Evolutionary conservation across 2,888 invertebrate genomes (phyloP).

Genomic region (Phanerotoma sp.): DNA sequence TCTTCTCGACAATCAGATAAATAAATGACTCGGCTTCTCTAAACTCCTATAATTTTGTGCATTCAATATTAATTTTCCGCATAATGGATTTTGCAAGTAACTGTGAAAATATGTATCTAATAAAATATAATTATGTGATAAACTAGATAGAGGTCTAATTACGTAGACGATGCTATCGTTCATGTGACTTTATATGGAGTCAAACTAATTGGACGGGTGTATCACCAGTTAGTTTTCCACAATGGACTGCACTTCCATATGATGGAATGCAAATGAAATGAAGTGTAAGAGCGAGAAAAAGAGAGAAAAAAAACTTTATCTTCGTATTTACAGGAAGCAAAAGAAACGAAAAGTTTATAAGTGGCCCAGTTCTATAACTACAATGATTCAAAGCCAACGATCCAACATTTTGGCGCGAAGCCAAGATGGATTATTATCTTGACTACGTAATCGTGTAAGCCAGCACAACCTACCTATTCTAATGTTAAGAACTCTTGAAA

Average conservation of each 20-base stretch:
- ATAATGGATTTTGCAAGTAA: not conserved
- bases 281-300: not conserved
- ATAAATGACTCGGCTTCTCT: not conserved
- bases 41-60: not conserved
- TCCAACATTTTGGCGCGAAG: slow-evolving; percentile 43
- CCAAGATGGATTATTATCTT: slow-evolving; percentile 36
- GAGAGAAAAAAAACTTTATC: not conserved
- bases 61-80: not conserved
- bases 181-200: slow-evolving; percentile 39
- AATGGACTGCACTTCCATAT: not conserved
- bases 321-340: not conserved
- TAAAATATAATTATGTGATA: slow-evolving; percentile 22
- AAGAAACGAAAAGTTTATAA: slow-evolving; percentile 9
- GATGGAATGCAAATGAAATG: slow-evolving; percentile 7
- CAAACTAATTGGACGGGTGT: slow-evolving; percentile 49
- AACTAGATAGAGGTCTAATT: slow-evolving; percentile 51
- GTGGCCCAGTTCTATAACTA: slow-evolving; percentile 9
- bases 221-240: slow-evolving; percentile 24
- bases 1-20: too few relatives aligned
- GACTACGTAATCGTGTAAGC: slow-evolving; percentile 11
- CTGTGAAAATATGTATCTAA: not conserved
- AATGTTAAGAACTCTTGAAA: not conserved
- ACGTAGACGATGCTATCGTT: slow-evolving; percentile 26
- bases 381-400: slow-evolving; percentile 29
- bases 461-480: not conserved